phyloP scores from a whole-genome alignment of 2,113 vertebrate genomes.

The western clawed frog (Xenopus tropicalis) region DNA sequence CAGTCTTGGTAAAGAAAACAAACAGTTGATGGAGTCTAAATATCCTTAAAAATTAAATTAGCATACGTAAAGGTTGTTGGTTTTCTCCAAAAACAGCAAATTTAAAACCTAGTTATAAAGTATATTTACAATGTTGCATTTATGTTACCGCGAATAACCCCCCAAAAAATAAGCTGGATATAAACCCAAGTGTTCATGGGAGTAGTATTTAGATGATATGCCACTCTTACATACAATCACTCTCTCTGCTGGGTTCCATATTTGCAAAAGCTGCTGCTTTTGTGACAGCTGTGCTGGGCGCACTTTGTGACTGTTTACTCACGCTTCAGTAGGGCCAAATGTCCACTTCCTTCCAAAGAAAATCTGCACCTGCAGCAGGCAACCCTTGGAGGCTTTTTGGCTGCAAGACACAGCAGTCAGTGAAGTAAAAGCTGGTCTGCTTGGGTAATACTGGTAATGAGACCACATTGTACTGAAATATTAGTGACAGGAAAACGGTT shows the following conservation, averaged over 20 bases:
- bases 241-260: background rate
- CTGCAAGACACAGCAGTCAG: background rate
- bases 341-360: background rate
- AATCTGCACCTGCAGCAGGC: constrained; percentile 4
- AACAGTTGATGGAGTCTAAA: too few species aligned
- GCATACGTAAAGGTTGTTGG: too few species aligned
- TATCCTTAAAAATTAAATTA: too few species aligned
- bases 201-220: background rate
- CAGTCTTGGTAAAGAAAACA: too few species aligned
- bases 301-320: constrained; percentile 17
- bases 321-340: constrained; percentile 9
- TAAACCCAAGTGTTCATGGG: background rate
- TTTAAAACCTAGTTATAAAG: too few species aligned
- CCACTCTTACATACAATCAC: background rate
- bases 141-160: too few species aligned
- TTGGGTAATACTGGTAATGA: background rate
- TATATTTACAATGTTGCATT: too few species aligned
- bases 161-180: background rate
- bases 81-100: too few species aligned
- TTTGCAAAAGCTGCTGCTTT: background rate
- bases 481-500: too few species aligned
- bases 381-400: background rate
- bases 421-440: background rate
- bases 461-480: background rate
- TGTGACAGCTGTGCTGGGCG: constrained; percentile 9